phyloP scores from a whole-genome alignment of 1,140 invertebrate species.

The Whitmania pigra region DNA sequence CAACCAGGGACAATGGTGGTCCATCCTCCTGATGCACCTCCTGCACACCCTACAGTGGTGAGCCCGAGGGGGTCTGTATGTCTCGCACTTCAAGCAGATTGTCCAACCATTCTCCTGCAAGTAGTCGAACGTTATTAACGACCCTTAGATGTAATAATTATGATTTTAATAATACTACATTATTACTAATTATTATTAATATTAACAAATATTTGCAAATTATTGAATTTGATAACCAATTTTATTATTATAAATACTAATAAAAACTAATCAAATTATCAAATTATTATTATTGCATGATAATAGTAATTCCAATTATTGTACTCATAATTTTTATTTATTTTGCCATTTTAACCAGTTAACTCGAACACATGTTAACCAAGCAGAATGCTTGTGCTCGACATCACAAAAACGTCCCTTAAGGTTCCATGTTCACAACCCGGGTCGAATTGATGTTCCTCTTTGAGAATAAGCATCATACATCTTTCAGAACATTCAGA shows the following conservation, averaged over 20 bases:
- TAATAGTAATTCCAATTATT: too few species aligned
- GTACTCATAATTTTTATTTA: too few species aligned
- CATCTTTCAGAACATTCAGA: background rate
- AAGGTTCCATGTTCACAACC: background rate
- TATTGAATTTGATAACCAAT: too few species aligned
- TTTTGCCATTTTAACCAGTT: too few species aligned
- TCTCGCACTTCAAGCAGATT: slow-evolving; percentile 74
- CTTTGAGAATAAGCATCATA: background rate
- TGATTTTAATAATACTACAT: slow-evolving; percentile 14
- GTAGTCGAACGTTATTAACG: background rate
- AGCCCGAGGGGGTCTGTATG: slow-evolving; percentile 70
- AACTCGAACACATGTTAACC: too few species aligned
- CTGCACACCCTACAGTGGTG: slow-evolving; percentile 82
- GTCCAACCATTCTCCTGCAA: slow-evolving; percentile 59
- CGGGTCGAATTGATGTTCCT: background rate
- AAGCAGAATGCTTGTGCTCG: too few species aligned
- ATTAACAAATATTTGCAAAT: too few species aligned
- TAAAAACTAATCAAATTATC: too few species aligned
- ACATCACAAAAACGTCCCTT: background rate
- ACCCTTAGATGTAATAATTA: slow-evolving; percentile 22
- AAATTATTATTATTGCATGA: too few species aligned
- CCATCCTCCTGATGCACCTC: slow-evolving; percentile 69
- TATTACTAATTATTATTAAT: background rate
- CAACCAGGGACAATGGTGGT: slow-evolving; percentile 77
- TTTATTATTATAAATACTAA: too few species aligned